Base-by-base conservation (phyloP, 2,797 vertebrate genomes). In the Kryptopterus vitreolus region DNA sequence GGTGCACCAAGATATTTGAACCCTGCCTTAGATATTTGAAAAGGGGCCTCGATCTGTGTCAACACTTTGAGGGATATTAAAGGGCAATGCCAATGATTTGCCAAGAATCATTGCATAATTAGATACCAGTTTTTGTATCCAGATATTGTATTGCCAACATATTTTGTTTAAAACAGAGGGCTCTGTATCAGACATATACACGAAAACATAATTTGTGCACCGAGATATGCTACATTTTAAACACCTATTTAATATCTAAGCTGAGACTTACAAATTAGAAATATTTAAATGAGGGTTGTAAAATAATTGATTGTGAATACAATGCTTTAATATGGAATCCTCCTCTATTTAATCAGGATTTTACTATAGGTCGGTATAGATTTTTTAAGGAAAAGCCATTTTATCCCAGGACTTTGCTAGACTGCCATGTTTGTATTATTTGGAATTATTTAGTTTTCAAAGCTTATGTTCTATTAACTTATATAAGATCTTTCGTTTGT, bases 1-100 rank as follows among this genome's bases (percentile, higher is more conserved):
- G 38, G 7, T 43, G 7, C 16, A 46, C n/a, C 9, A 75, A 46
- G 72, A 59, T 61, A 75, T 75, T 29, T 75, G 72, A 75, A 75
- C 57, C 57, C 24, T 75, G 72, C 72, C 57, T 75, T 4, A 11
- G 20, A 75, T 75, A 57, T 75, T 75, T 75, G 72, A 75, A 75
- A 61, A 26, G 24, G 63, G n/a, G 29, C 7, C 58, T 69, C 50
- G 20, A 62, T 50, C 22, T 57, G 2, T 18, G 38, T 18, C 24
- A 62, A 58, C 59, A 68, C 52, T 70, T 50, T 33, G 18, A 20
- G 53, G 8, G 53, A 75, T 75, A 61, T 61, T 43, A 75, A 75
- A 75, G 72, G 55, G 72, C 72, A 75, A 75, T 18, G 57, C 57
- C 7, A 46, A 74, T 3, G 24, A 46, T 75, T 61, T 75, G 57